Conservation (phyloP, 2,888 invertebrate species). For the Cantharis rufa region DNA sequence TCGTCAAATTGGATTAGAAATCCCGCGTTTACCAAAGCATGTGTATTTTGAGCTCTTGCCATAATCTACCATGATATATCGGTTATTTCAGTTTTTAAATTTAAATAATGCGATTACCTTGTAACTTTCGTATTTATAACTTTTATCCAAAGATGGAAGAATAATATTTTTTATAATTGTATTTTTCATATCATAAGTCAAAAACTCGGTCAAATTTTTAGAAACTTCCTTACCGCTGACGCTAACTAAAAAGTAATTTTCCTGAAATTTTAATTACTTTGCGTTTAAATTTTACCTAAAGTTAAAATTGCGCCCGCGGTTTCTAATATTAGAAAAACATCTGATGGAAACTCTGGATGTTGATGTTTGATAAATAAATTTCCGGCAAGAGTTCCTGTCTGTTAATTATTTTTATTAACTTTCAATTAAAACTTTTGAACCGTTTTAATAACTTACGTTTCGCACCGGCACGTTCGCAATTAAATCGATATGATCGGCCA, state of each 20-base stretch:
- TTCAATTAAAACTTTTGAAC: background rate
- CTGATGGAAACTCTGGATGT: constrained; percentile 72
- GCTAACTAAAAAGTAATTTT: constrained; percentile 40
- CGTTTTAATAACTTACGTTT: constrained; percentile 62
- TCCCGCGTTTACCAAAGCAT: constrained; percentile 73
- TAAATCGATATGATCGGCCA: constrained; percentile 53
- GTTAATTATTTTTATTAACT: constrained; percentile 8
- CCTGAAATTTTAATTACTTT: constrained; percentile 31
- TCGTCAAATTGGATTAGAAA: constrained; percentile 65
- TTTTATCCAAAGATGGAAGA: constrained; percentile 55
- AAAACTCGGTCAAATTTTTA: constrained; percentile 33
- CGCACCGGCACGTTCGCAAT: constrained; percentile 67
- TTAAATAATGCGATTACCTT: constrained; percentile 13
- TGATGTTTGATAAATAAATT: constrained; percentile 71
- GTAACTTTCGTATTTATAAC: constrained; percentile 40
- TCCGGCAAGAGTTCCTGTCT: constrained; percentile 73
- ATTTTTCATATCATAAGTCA: constrained; percentile 29
- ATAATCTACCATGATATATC: constrained; percentile 60
- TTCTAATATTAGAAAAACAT: constrained; percentile 69
- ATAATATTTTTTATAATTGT: constrained; percentile 57
- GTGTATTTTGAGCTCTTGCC: constrained; percentile 71
- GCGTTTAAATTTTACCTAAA: constrained; percentile 38
- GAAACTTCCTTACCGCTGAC: constrained; percentile 35
- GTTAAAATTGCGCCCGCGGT: constrained; percentile 62
- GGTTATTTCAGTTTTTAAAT: too few relatives aligned